phyloP scores from a whole-genome alignment of 2,113 vertebrate species.

The Gasterosteus aculeatus region DNA sequence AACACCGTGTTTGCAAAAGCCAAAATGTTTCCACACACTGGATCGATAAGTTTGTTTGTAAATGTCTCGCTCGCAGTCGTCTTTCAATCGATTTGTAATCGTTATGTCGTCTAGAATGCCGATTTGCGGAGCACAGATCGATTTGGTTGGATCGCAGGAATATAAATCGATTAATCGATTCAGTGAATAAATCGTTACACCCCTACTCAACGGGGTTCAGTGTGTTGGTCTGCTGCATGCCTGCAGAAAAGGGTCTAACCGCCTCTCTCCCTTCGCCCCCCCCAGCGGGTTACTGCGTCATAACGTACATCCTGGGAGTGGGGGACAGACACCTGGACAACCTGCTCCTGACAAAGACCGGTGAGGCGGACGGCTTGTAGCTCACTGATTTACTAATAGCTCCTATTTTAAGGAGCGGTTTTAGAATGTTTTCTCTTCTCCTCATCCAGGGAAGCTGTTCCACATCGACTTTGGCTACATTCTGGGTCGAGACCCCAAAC shows the following conservation, averaged over 20 bases:
- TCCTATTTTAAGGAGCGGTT: not conserved
- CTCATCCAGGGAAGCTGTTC: slow-evolving; percentile 91
- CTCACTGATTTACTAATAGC: not conserved
- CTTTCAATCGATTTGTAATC: too few relatives aligned
- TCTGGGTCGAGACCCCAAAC: slow-evolving; percentile 96
- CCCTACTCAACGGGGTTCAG: too few relatives aligned
- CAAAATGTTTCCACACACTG: too few relatives aligned
- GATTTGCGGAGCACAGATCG: too few relatives aligned
- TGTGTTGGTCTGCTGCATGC: not conserved
- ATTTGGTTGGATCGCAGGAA: too few relatives aligned
- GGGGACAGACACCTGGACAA: slow-evolving; percentile 98
- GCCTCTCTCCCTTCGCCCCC: not conserved
- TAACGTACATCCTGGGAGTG: slow-evolving; percentile 97
- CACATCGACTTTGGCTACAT: slow-evolving; percentile 99
- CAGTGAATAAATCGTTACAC: too few relatives aligned
- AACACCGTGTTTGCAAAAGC: too few relatives aligned
- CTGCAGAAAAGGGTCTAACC: not conserved
- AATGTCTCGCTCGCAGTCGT: too few relatives aligned
- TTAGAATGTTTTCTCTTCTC: slow-evolving; percentile 2
- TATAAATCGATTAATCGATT: too few relatives aligned
- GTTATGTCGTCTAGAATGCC: too few relatives aligned
- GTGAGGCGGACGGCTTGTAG: slow-evolving; percentile 40
- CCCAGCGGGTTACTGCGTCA: slow-evolving; percentile 97
- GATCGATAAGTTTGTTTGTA: too few relatives aligned
- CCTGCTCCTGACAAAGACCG: slow-evolving; percentile 94